Percentiles rank a stretch among this genome's conserved stretches.
Evolutionary conservation across 2,797 vertebrate genomes (phyloP).

Genomic region (Labeo calbasu): DNA sequence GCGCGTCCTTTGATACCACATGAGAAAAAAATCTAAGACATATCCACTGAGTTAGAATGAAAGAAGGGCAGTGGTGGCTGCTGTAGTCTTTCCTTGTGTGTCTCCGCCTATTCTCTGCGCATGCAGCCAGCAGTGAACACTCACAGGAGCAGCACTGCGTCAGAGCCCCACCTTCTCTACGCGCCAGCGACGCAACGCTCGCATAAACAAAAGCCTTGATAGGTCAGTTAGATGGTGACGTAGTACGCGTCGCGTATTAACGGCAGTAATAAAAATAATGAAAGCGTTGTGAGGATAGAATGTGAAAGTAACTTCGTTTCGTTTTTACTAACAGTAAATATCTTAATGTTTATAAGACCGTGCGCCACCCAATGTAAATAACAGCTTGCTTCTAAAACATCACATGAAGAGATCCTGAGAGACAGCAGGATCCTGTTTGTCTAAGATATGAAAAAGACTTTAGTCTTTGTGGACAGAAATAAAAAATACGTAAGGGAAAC

Average conservation of each 20-base stretch:
- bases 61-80: slow-evolving; percentile 29
- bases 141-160: slow-evolving; percentile 71
- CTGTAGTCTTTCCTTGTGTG: slow-evolving; percentile 19
- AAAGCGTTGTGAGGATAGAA: not conserved
- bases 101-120: slow-evolving; percentile 50
- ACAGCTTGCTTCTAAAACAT: not conserved
- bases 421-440: not conserved
- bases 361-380: not conserved
- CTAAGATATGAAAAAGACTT: not conserved
- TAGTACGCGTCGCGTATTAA: not conserved
- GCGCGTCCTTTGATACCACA: slow-evolving; percentile 28
- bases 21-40: slow-evolving; percentile 3
- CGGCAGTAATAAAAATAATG: not conserved
- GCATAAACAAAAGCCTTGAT: slow-evolving; percentile 29
- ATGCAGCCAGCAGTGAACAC: slow-evolving; percentile 51
- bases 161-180: slow-evolving; percentile 67
- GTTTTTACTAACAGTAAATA: not conserved
- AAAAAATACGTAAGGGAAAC: not conserved
- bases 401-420: not conserved
- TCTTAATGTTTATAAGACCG: not conserved
- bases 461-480: not conserved
- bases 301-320: not conserved
- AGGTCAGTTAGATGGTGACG: slow-evolving; percentile 9
- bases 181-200: slow-evolving; percentile 19
- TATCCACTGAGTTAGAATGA: slow-evolving; percentile 17